phyloP scores from a whole-genome alignment of 2,888 invertebrate species.

The Apodemia duryi region DNA sequence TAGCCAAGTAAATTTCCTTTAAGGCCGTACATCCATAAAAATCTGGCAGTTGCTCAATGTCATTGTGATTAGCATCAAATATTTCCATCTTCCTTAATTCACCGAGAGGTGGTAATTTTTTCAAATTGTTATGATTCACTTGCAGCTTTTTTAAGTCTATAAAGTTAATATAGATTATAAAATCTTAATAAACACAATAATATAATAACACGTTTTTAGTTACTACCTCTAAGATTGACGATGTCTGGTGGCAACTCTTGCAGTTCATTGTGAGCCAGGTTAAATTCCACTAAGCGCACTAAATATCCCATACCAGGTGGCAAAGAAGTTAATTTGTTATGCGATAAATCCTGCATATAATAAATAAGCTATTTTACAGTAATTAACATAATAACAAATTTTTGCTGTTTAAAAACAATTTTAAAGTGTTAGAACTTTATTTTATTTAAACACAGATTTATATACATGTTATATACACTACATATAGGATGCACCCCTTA shows the following conservation, averaged over 20 bases:
- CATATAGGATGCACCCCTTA: not conserved
- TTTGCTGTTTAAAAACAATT: not conserved
- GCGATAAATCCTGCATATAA: constrained; percentile 84
- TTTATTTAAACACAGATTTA: not conserved
- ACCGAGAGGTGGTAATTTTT: constrained; percentile 82
- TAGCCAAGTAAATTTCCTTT: constrained; percentile 90
- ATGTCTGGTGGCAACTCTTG: constrained; percentile 88
- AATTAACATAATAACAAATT: not conserved
- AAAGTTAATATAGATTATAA: constrained; percentile 32
- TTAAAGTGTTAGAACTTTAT: not conserved
- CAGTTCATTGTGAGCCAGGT: constrained; percentile 87
- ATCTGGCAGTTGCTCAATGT: constrained; percentile 86
- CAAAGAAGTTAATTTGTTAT: constrained; percentile 85
- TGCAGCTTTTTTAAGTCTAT: constrained; percentile 85
- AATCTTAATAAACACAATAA: not conserved
- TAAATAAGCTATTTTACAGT: constrained; percentile 14
- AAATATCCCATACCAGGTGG: constrained; percentile 91
- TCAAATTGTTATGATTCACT: constrained; percentile 85
- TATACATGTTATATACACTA: not conserved
- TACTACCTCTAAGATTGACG: constrained; percentile 88
- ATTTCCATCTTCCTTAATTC: constrained; percentile 87
- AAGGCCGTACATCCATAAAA: constrained; percentile 87
- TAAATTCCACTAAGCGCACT: constrained; percentile 85
- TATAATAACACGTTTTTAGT: not conserved
- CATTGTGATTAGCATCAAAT: constrained; percentile 90